Conservation (phyloP, 2,888 invertebrate genomes). For the Tiphia femorata region DNA sequence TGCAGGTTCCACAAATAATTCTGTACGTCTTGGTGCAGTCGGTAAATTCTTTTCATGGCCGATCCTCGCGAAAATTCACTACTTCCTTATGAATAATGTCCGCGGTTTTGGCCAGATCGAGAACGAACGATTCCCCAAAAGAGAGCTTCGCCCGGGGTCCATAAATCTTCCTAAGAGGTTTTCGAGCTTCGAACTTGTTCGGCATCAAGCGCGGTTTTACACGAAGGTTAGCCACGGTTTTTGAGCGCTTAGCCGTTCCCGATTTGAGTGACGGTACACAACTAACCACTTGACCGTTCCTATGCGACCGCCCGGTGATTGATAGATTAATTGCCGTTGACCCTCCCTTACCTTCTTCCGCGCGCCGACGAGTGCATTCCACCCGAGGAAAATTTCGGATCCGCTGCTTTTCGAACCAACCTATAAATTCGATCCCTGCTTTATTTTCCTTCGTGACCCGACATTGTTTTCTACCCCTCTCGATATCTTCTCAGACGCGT, state of each 20-base stretch:
- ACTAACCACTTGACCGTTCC: slow-evolving; percentile 68
- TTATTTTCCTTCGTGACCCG: too few relatives aligned
- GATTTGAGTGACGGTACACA: slow-evolving; percentile 67
- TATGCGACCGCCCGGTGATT: slow-evolving; percentile 55
- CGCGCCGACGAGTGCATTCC: too few relatives aligned
- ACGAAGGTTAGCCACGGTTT: slow-evolving; percentile 66
- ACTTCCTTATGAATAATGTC: too few relatives aligned
- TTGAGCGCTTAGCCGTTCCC: slow-evolving; percentile 59
- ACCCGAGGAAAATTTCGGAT: too few relatives aligned
- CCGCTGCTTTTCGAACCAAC: too few relatives aligned
- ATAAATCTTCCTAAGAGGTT: slow-evolving; percentile 63
- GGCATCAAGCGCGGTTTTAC: slow-evolving; percentile 56
- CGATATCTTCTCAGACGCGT: too few relatives aligned
- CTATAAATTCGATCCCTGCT: too few relatives aligned
- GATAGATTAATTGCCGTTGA: slow-evolving; percentile 64
- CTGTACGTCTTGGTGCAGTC: too few relatives aligned
- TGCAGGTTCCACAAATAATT: too few relatives aligned
- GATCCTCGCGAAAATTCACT: background rate
- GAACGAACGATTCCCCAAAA: slow-evolving; percentile 28
- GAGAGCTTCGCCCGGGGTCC: slow-evolving; percentile 26
- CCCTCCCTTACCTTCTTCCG: too few relatives aligned
- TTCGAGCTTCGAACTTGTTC: slow-evolving; percentile 47
- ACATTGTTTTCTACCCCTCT: too few relatives aligned
- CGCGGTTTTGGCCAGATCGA: background rate
- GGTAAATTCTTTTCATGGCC: background rate